Conservation (phyloP, 2,888 invertebrate species). For the Cephus pulcher region DNA sequence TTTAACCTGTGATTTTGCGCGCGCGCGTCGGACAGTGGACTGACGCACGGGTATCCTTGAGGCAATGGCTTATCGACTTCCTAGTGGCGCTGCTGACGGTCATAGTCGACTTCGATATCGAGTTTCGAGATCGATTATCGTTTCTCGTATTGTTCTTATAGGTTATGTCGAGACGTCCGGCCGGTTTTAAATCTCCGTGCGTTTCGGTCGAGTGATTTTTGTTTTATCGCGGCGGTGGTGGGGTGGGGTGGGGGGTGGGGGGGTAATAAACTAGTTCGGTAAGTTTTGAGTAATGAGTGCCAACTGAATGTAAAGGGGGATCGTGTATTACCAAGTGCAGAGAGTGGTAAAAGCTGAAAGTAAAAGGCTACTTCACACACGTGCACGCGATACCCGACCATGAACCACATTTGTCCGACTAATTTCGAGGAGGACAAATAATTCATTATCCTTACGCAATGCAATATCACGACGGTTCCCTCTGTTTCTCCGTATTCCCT, state of each 20-base stretch:
- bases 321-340: neutral
- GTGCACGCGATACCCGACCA: constrained; percentile 8
- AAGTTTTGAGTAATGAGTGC: neutral
- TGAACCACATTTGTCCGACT: constrained; percentile 18
- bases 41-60: neutral
- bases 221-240: neutral
- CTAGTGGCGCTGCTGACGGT: neutral
- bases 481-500: neutral
- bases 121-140: neutral
- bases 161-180: neutral
- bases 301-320: neutral
- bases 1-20: neutral
- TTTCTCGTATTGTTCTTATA: neutral
- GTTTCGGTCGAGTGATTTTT: neutral
- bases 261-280: neutral
- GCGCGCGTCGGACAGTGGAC: neutral
- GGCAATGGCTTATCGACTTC: neutral
- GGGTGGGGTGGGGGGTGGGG: accelerated
- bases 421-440: constrained; percentile 16
- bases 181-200: neutral
- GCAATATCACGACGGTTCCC: neutral
- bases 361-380: constrained; percentile 2
- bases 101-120: neutral
- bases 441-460: constrained; percentile 7
- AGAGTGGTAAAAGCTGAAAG: constrained; percentile 5